Evolutionary conservation across 2,797 vertebrate genomes (phyloP), one percentile per base, ranked within the genome.

Genomic region (Gallirallus australis): DNA sequence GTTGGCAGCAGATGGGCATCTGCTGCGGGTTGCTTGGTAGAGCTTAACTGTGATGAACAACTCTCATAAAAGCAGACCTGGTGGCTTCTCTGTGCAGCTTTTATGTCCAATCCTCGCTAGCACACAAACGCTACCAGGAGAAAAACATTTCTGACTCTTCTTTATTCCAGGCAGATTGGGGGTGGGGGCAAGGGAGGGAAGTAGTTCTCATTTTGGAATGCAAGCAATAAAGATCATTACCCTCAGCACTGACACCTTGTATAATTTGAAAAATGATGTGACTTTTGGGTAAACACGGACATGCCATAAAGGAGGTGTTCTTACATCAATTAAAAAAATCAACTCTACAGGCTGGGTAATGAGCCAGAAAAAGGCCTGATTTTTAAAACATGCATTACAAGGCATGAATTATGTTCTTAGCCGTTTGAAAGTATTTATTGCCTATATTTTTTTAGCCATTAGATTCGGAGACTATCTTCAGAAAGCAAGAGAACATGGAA

Each of bases 261-360:
- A 83, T 97, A 97, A 96, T 76, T 94, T 97, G 96, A 98, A 97
- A 98, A 97, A 97, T 97, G 93, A 96, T 96, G 95, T 97, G 96
- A 97, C 91, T 97, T 96, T 96, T 95, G 73, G 61, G 80, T 96
- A 98, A 98, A 98, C 92, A 97, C 1, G 90, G 95, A 60, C 87
- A 82, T 96, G 96, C 91, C 95, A 95, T 96, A 96, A 97, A 97
- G 86, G 33, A 80, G 79, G 95, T 97, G 94, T 97, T 97, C 95
- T 91, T 90, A 96, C 95, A 97, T 97, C 94, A 96, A 94, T 97
- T 97, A 64, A 93, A 97, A 94, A 93, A 94, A 92, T 92, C 93
- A 86, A 91, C 96, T 88, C 94, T 90, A 77, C 77, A 71, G 75
- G 63, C 77, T 95, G 56, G 82, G 89, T 97, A 96, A 97, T 97